Conservation (phyloP, 2,888 invertebrate species). For the Polietes domitor region DNA sequence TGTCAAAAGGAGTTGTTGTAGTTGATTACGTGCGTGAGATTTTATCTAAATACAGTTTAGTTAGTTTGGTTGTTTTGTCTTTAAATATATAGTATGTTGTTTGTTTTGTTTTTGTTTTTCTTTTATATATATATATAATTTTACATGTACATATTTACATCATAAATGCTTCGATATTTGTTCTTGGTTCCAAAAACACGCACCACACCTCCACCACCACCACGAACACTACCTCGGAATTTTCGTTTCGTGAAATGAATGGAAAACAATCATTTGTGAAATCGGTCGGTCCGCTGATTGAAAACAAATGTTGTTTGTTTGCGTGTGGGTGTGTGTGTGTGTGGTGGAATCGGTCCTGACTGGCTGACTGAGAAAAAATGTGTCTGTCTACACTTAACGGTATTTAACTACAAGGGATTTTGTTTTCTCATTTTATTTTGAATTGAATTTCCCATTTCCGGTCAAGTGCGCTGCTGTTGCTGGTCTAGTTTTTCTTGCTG, state of each 20-base stretch:
- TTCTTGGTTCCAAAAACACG: conserved; percentile 27
- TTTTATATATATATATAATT: conserved; percentile 68
- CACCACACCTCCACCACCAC: no score
- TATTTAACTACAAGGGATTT: not conserved
- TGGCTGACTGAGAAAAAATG: not conserved
- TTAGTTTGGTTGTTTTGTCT: conserved; percentile 58
- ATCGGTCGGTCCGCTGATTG: not conserved
- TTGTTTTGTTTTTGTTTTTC: conserved; percentile 43
- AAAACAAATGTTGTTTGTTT: no score
- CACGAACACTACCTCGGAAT: no score
- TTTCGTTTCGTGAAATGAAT: no score
- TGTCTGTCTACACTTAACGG: not conserved
- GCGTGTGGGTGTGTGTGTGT: no score
- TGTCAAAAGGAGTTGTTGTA: conserved; percentile 46
- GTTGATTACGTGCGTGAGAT: conserved; percentile 44
- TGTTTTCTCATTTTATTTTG: not conserved
- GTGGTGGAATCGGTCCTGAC: not conserved
- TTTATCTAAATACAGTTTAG: conserved; percentile 60
- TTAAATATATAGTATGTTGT: conserved; percentile 65
- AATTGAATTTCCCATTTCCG: not conserved
- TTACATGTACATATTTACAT: conserved; percentile 69
- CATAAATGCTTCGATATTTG: conserved; percentile 64
- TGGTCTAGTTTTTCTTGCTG: not conserved
- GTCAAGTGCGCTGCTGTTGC: not conserved
- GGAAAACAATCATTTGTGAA: not conserved